Percentiles rank a stretch among this genome's conserved stretches.
Conservation (phyloP, 2,113 vertebrate genomes). For the Chunga burmeisteri region DNA sequence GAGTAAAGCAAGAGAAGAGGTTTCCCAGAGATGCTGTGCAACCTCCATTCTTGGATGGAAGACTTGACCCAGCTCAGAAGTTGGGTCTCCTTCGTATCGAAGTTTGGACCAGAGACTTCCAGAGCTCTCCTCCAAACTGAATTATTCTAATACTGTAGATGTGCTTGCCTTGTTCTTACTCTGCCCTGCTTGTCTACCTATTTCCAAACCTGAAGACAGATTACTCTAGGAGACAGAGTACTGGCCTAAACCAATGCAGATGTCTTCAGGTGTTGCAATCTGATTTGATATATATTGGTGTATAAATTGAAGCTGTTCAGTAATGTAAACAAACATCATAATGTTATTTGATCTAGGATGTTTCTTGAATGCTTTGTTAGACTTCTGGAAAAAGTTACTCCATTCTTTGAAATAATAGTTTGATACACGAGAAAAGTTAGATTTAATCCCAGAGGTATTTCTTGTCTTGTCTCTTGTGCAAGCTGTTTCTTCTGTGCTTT, state of each 20-base stretch:
- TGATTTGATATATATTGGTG: neutral
- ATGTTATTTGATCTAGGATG: neutral
- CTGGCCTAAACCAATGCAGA: neutral
- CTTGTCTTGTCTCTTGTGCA: neutral
- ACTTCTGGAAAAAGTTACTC: neutral
- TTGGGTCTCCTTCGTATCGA: rapidly evolving
- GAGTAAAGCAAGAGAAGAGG: neutral
- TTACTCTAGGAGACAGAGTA: neutral
- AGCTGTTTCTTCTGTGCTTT: neutral
- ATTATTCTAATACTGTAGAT: neutral
- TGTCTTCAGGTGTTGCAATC: neutral
- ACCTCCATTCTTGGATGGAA: neutral
- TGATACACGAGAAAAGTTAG: neutral
- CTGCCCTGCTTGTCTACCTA: neutral
- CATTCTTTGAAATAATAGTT: neutral
- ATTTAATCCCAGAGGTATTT: neutral
- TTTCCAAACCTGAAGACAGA: neutral
- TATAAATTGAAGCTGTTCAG: neutral
- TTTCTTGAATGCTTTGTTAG: neutral
- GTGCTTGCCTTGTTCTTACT: neutral
- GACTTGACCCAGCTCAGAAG: neutral
- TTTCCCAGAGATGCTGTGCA: neutral
- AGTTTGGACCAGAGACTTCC: neutral
- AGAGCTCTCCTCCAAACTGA: neutral
- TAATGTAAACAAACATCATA: neutral